A percentile compares a stretch with the other conserved stretches of the same genome.
phyloP scores from a whole-genome alignment of 1,140 invertebrate genomes.

The Macrostomum lignano region DNA sequence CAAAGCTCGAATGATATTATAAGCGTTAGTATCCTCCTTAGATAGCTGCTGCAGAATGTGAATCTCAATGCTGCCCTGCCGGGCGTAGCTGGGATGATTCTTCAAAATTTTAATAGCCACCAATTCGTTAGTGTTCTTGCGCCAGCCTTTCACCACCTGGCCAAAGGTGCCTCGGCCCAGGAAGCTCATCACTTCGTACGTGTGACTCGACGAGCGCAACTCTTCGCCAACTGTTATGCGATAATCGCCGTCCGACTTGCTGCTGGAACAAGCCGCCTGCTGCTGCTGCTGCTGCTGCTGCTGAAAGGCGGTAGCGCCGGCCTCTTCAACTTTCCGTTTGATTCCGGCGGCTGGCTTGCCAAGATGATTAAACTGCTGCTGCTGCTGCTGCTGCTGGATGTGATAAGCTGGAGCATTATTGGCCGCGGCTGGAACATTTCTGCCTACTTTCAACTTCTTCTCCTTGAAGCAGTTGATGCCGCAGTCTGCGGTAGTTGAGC shows the following conservation, averaged over 20 bases:
- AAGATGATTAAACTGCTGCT: too few relatives aligned
- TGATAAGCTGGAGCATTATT: too few relatives aligned
- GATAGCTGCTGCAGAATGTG: constrained; percentile 2
- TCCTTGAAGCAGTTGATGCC: too few relatives aligned
- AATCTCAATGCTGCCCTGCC: constrained; percentile 7
- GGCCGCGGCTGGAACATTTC: too few relatives aligned
- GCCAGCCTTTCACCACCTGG: constrained; percentile 5
- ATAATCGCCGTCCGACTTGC: constrained; percentile 6
- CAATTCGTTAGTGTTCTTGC: not conserved
- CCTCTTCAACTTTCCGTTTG: too few relatives aligned
- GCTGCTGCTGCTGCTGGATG: too few relatives aligned
- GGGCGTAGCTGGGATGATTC: constrained; percentile 5
- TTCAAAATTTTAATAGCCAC: constrained; percentile 8
- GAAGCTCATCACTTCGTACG: constrained; percentile 5
- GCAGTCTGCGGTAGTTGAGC: too few relatives aligned
- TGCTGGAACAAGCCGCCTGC: too few relatives aligned
- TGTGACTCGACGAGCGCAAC: not conserved
- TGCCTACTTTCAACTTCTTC: too few relatives aligned
- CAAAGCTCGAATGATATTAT: constrained; percentile 4
- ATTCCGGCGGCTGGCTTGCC: too few relatives aligned
- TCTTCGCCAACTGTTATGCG: constrained; percentile 6
- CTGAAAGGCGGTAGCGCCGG: too few relatives aligned
- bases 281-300: too few relatives aligned
- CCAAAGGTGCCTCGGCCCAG: constrained; percentile 6
- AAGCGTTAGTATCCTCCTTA: constrained; percentile 5